These are phyloP conservation scores for Macrostomum lignano DNA, from an alignment of 1,140 invertebrate species.

Conservation along the genomic window DNA sequence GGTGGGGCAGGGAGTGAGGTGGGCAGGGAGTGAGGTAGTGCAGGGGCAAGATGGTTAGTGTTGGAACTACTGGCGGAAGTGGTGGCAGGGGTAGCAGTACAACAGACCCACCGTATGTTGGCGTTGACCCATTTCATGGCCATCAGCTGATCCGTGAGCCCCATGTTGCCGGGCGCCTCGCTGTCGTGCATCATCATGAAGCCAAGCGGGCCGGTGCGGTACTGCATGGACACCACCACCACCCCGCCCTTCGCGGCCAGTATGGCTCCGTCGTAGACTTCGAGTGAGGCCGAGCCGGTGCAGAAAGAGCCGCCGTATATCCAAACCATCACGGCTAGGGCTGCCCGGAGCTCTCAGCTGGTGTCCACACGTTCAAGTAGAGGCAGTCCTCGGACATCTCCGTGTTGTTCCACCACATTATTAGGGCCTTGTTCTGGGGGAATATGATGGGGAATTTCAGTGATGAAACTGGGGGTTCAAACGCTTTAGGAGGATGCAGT, in stretches of 20 bases:
- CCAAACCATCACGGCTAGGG: slow-evolving; percentile 39
- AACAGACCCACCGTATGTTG: slow-evolving; percentile 67
- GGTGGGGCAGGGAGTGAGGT: no score
- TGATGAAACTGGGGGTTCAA: no score
- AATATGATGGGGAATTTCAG: no score
- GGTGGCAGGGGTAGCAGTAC: no score
- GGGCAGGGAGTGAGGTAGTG: no score
- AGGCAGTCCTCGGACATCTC: slow-evolving; percentile 14
- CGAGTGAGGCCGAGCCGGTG: slow-evolving; percentile 46
- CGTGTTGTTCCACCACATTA: slow-evolving; percentile 5
- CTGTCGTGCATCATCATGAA: slow-evolving; percentile 52
- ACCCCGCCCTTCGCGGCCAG: slow-evolving; percentile 45
- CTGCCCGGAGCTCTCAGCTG: slow-evolving; percentile 3
- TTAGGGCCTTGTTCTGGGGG: no score
- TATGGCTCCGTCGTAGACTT: slow-evolving; percentile 57
- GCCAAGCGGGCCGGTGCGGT: slow-evolving; percentile 52
- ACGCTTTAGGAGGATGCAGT: no score
- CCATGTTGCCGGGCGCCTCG: slow-evolving; percentile 67
- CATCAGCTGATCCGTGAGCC: slow-evolving; percentile 71
- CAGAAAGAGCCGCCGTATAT: slow-evolving; percentile 79
- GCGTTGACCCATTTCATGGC: slow-evolving; percentile 45
- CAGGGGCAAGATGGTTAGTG: no score
- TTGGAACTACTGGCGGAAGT: no score
- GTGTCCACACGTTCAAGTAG: slow-evolving; percentile 14
- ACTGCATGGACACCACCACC: slow-evolving; percentile 68